Base-by-base conservation (phyloP, 2,113 vertebrate genomes). In the Rousettus leschenaultii region DNA sequence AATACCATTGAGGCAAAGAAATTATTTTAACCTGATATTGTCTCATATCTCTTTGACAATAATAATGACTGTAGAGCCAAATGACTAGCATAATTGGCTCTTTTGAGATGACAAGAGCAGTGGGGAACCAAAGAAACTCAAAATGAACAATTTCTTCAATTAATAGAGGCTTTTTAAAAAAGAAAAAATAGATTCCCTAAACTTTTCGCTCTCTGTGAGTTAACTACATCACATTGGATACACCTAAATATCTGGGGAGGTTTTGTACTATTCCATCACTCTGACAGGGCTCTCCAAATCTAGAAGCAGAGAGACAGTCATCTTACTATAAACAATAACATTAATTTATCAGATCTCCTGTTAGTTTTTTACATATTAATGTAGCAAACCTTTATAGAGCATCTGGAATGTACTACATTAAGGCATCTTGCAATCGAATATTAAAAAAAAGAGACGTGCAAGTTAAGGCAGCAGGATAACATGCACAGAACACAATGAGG, bases 141-240 rank as follows among this genome's bases (percentile, higher is more conserved):
- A 94, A 71, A 82, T 63, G 51, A 94, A 71, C 40, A 74, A 68
- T 79, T 91, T 88, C 30, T 70, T 82, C 51, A 84, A 80, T 89
- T 91, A 92, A 57, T 43, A 94, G 33, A 86, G 11, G 33, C 11
- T 88, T 66, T 53, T 66, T 66, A 16, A 22, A 75, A 48, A 80
- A 63, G 13, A 77, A 79, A 59, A 78, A 21, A 38, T 51, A 18
- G 5, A 43, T 48, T 70, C 57, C 14, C 53, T 75, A 48, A 57
- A 48, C 35, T 35, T 93, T 65, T 80, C 65, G 79, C 14, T 18
- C 12, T 59, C 51, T 63, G 40, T 33, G 11, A 73, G 26, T 86
- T 71, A 90, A 61, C 48, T 73, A 26, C 2, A 24, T 74, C 35
- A 16, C 26, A 7, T 77, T 66, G 13, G 14, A 43, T 51, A 51